These are phyloP conservation scores for Pogonomyrmex barbatus DNA, from an alignment of 1,140 invertebrate genomes.

Conservation along the genomic window DNA sequence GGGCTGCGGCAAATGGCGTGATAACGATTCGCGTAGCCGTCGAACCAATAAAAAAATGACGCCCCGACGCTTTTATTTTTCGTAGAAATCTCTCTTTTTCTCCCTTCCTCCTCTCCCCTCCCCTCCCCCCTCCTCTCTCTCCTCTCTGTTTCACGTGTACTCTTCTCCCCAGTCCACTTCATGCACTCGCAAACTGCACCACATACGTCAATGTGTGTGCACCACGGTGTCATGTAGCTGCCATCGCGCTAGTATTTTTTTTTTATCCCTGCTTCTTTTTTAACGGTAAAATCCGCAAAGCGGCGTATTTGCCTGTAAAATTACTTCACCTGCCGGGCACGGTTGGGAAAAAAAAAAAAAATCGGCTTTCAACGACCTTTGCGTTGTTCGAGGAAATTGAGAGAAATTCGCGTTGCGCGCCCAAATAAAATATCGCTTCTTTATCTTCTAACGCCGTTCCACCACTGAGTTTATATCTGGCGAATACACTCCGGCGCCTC, in stretches of 20 bases:
- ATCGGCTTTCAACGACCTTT: constrained; percentile 22
- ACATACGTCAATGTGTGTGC: constrained; percentile 55
- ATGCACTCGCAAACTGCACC: constrained; percentile 52
- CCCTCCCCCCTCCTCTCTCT: not conserved
- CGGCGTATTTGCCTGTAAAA: constrained; percentile 61
- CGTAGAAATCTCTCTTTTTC: constrained; percentile 39
- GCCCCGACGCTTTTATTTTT: constrained; percentile 47
- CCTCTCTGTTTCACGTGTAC: not conserved
- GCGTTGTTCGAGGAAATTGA: constrained; percentile 51
- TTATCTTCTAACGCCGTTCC: constrained; percentile 48
- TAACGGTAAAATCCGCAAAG: constrained; percentile 57
- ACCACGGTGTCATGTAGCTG: constrained; percentile 47
- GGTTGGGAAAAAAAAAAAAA: constrained; percentile 21
- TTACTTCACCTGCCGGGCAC: constrained; percentile 47
- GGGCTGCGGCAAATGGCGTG: constrained; percentile 47
- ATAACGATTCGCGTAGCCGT: constrained; percentile 61
- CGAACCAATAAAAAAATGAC: constrained; percentile 45
- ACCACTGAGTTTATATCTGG: constrained; percentile 60
- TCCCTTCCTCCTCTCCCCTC: not conserved
- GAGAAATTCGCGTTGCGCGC: constrained; percentile 45
- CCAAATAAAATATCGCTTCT: constrained; percentile 53
- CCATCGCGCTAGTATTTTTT: constrained; percentile 52
- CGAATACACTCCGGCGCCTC: constrained; percentile 46
- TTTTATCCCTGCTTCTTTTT: constrained; percentile 34
- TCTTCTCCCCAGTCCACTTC: constrained; percentile 48